Evolutionary conservation across 2,797 vertebrate species (phyloP), one percentile per base, ranked within the genome.

Genomic region (Phoxinus dragarum): DNA sequence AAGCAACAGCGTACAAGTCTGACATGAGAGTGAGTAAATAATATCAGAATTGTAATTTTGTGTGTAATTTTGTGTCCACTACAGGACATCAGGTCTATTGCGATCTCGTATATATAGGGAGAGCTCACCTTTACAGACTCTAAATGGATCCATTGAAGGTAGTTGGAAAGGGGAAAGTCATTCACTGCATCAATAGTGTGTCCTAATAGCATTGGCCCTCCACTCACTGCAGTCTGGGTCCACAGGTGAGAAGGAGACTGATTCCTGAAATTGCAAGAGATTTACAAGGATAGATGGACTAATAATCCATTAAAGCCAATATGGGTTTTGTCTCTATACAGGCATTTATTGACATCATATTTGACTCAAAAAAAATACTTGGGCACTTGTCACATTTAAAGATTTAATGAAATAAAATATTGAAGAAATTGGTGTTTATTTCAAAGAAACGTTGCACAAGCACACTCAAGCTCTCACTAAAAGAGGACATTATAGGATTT

Each of bases 191-290:
- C 89, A 90, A 89, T 88, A 85, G 84, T 81, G 80, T 86, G 49
- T 87, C 84, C 86, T 89, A 89, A 90, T 90, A 86, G 87, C 85
- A 76, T 85, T 81, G 85, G 82, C 81, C 80, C 71, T 80, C 81
- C 67, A 74, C 85, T 89, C 82, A n/a, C 74, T 85, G 76, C 82
- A 84, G 74, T 66, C 71, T 69, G 52, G 81, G 81, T 89, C 89
- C 83, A 86, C 80, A 86, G 82, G 84, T 89, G 86, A 83, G 87
- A 86, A 77, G 86, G 80, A 75, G 72, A 87, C 87, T 86, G 80
- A 88, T 88, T 88, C 77, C 80, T 86, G 86, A 84, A 89, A 89
- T 86, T 88, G 86, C 88, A 82, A 77, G 73, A 87, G 78, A 88
- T 90, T 86, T 85, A 86, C 80, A 81, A 83, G 80, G 84, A 86